Base-by-base conservation (phyloP, 2,888 invertebrate species). In the Caenorhabditis japonica region DNA sequence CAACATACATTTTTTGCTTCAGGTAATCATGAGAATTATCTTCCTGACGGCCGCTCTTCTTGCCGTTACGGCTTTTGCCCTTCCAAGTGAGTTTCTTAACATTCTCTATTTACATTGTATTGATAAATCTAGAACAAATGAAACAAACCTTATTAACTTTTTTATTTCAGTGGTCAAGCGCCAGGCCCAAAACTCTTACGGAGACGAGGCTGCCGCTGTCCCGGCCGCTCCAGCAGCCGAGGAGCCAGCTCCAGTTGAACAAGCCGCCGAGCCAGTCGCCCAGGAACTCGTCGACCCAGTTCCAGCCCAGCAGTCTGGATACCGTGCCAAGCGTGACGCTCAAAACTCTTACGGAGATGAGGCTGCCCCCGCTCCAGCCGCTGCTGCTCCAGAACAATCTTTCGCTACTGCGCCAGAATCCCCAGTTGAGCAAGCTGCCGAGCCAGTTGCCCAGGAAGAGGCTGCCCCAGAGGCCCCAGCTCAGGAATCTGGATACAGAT, bases 331-430 rank as follows among this genome's bases (percentile, higher is more conserved):
- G 60, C 25, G 77, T 19, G 61, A 68, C 39, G 75, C 79, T 27
- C 77, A 79, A 55, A 80, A 80, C 71, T 44, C 60, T 12, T 81
- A 80, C 59, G 81, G 81, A 64, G 81, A 81, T 30, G 81, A 81
- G 60, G 55, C 62, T 7, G 25, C 66, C 2, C 52, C 62, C 19
- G 66, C 61, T 13, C 61, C 73, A 34, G 62, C 68, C 33, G 52
- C 60, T 3, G 53, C 64, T 4, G 52, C 44, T n/a, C 44, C 71
- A 44, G 71, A 49, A n/a, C 23, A 56, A 19, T 44, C 51, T 15
- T 15, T 23, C 34, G 12, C 66, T 53, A 60, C 39, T 15, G 53
- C 44, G 27, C 39, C 30, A 36, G 39, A 53, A 12, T n/a, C n/a
- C n/a, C 51, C 66, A 59, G 62, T 43, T 4, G 59, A 59, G 38